Evolutionary conservation across 2,888 invertebrate genomes (phyloP).

Genomic region (Octonoba sinensis): DNA sequence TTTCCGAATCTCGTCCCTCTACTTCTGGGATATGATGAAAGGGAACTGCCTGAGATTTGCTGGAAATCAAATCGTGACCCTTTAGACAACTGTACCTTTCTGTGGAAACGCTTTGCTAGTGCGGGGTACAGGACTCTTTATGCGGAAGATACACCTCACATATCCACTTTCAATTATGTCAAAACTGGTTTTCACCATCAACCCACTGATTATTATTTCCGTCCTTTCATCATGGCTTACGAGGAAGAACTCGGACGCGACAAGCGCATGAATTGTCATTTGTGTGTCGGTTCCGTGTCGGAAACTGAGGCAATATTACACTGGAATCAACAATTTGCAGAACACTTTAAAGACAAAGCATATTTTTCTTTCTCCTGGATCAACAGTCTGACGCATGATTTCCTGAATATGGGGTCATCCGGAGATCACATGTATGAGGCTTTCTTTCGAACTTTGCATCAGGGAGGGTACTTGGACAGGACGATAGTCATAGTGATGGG

Average conservation of each 20-base stretch:
- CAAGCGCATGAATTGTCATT: conserved; percentile 27
- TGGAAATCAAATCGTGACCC: conserved; percentile 30
- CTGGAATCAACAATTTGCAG: conserved; percentile 44
- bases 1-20: conserved; percentile 70
- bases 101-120: conserved; percentile 70
- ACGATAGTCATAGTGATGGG: conserved; percentile 67
- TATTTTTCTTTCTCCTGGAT: conserved; percentile 70
- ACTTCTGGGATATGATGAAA: conserved; percentile 68
- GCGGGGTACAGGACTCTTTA: conserved; percentile 69
- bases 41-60: conserved; percentile 53
- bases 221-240: conserved; percentile 69
- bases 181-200: conserved; percentile 69
- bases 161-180: conserved; percentile 70
- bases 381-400: conserved; percentile 70
- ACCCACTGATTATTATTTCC: conserved; percentile 70
- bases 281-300: conserved; percentile 55
- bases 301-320: conserved; percentile 59
- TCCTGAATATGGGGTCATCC: conserved; percentile 69
- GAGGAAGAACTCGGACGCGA: conserved; percentile 65
- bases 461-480: conserved; percentile 71
- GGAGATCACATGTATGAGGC: conserved; percentile 70
- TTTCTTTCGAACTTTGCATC: conserved; percentile 76
- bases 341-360: conserved; percentile 32
- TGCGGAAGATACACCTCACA: conserved; percentile 69
- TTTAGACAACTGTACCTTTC: conserved; percentile 68